Percentiles rank a stretch among this genome's conserved stretches.
Conservation (phyloP, 2,797 vertebrate genomes). For the Falco rusticolus region DNA sequence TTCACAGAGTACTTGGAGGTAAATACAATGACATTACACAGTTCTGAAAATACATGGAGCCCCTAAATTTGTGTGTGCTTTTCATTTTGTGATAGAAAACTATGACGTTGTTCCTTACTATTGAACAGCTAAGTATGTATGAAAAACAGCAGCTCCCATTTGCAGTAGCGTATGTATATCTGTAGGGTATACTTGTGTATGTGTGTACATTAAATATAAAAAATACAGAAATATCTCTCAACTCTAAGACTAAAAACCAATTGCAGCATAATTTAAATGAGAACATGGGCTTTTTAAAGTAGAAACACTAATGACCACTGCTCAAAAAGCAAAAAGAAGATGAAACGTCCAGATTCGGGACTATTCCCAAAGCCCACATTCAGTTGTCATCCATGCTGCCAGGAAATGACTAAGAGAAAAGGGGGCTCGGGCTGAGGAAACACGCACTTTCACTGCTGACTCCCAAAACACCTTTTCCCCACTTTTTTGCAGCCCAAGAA, state of each 20-base stretch:
- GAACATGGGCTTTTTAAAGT: not conserved
- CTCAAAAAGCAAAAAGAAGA: not conserved
- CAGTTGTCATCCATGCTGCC: not conserved
- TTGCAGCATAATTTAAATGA: not conserved
- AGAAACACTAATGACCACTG: not conserved
- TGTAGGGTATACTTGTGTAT: no score
- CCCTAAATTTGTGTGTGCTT: not conserved
- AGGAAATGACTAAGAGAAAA: not conserved
- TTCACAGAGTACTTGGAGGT: not conserved
- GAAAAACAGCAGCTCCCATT: slow-evolving; percentile 26
- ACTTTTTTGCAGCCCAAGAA: not conserved
- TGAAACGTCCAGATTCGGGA: not conserved
- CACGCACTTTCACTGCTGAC: not conserved
- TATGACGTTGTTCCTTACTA: not conserved
- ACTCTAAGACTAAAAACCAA: not conserved
- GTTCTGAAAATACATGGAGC: not conserved
- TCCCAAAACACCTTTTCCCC: not conserved
- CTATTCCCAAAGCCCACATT: not conserved
- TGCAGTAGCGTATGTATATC: not conserved
- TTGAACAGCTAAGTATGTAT: not conserved
- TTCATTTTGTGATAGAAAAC: slow-evolving; percentile 18
- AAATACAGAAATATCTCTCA: not conserved
- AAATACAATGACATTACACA: not conserved
- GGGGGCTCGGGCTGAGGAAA: not conserved
- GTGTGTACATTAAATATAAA: not conserved